Base-by-base conservation (phyloP, 2,797 vertebrate genomes). In the Pseudochirops corinnae region DNA sequence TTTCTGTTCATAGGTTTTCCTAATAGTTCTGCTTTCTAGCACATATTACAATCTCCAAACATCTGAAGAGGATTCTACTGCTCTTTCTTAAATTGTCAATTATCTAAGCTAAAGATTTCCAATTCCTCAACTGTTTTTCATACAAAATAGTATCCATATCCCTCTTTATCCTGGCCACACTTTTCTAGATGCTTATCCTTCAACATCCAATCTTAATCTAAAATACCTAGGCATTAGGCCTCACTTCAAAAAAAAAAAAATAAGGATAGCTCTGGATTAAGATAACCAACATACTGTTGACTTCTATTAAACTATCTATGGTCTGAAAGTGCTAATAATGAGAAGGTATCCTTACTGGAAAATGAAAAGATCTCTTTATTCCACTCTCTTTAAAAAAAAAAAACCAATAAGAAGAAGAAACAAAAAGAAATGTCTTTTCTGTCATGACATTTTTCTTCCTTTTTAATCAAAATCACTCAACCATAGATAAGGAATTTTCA, bases 401-500 rank as follows among this genome's bases (percentile, higher is more conserved):
- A 21, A 94, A 52, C 1, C 52, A 52, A 52, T 31, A 94, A 95
- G 92, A 94, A 9, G 16, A 74, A 95, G n/a, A 95, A 93, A n/a
- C 26, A 55, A 93, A 94, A 31, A 93, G 13, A 90, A 1, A 0
- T 1, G 67, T 91, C 50, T 55, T 91, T 96, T 95, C 90, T 95
- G 29, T 74, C 9, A n/a, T 87, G 92, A 93, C 29, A 92, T 55
- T 93, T 62, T 94, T 62, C 58, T 33, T 95, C 92, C 95, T 67
- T 82, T 50, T 96, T 96, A 91, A 87, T 91, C 55, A 90, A 91
- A 46, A 90, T 91, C 1, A 46, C n/a, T 92, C 39, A 82, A 0
- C 21, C 46, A 39, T 82, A 46, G 74, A 24, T 82, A 96, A 57
- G 46, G 94, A 96, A 94, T 96, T 96, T 94, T 95, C 97, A 96